Evolutionary conservation across 2,797 vertebrate species (phyloP).

Genomic region (Pangasius macronema): DNA sequence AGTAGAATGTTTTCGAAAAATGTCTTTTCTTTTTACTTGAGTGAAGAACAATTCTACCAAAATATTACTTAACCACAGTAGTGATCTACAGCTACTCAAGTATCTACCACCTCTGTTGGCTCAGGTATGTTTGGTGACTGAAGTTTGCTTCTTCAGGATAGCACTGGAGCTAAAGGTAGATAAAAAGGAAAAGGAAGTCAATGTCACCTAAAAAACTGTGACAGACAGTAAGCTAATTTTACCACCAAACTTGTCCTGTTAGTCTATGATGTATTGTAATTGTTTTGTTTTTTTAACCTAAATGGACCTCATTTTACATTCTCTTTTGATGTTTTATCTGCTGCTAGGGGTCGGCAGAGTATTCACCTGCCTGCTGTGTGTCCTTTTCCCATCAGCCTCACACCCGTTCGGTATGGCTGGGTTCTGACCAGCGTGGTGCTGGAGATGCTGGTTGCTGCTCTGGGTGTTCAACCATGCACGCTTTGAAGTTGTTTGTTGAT

Average conservation of each 20-base stretch:
- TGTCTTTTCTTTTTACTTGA: not conserved
- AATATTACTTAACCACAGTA: not conserved
- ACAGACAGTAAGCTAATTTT: not conserved
- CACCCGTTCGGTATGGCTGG: not conserved
- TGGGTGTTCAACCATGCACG: not conserved
- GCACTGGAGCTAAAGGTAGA: not conserved
- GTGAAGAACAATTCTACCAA: not conserved
- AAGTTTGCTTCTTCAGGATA: not conserved
- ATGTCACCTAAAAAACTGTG: not conserved
- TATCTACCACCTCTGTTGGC: not conserved
- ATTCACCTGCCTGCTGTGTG: slow-evolving; percentile 8
- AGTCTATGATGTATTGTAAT: not conserved
- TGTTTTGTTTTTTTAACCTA: not conserved
- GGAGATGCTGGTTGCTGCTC: not conserved
- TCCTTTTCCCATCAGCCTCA: not conserved
- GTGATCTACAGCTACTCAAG: not conserved
- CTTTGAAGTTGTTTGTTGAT: slow-evolving; percentile 11
- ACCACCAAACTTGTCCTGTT: not conserved
- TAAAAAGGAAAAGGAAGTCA: not conserved
- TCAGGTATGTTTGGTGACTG: not conserved
- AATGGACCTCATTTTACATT: not conserved
- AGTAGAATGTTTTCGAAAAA: not conserved
- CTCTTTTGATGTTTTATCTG: not conserved
- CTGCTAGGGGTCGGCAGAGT: not conserved
- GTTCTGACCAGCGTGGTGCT: slow-evolving; percentile 2